phyloP scores from a whole-genome alignment of 2,888 invertebrate genomes.

The Ennomos fuscantarius region DNA sequence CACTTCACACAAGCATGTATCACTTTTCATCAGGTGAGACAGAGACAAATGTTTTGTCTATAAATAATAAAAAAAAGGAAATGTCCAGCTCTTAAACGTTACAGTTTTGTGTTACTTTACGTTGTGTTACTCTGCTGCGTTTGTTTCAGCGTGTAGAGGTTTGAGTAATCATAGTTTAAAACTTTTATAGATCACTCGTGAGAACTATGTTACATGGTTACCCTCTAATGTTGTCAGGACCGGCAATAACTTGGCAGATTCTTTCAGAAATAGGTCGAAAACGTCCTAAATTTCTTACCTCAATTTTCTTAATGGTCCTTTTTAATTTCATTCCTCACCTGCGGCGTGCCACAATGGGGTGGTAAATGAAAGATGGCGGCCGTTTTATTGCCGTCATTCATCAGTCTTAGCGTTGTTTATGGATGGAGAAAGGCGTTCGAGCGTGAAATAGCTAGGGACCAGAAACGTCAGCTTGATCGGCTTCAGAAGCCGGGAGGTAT shows the following conservation, averaged over 20 bases:
- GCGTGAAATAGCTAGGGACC: slow-evolving; percentile 40
- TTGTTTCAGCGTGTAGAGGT: too few species aligned
- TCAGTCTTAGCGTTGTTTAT: slow-evolving; percentile 49
- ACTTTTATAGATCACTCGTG: too few species aligned
- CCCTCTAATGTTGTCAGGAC: slow-evolving; percentile 13
- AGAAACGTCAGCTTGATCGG: slow-evolving; percentile 23
- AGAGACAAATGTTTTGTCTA: too few species aligned
- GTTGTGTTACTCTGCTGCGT: too few species aligned
- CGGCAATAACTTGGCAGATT: slow-evolving; percentile 20
- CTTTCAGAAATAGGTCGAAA: slow-evolving; percentile 9
- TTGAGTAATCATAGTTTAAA: too few species aligned
- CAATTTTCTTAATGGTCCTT: slow-evolving; percentile 39
- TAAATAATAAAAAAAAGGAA: too few species aligned
- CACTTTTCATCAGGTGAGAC: too few species aligned
- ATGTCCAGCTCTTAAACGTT: slow-evolving; percentile 1
- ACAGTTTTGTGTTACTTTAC: too few species aligned
- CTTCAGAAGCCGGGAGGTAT: neutral
- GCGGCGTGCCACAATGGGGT: slow-evolving; percentile 45
- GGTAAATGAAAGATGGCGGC: slow-evolving; percentile 48
- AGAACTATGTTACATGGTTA: too few species aligned
- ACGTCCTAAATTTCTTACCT: slow-evolving; percentile 22
- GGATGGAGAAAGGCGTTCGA: slow-evolving; percentile 37
- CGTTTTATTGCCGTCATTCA: slow-evolving; percentile 53
- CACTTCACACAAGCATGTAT: too few species aligned
- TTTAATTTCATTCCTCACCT: slow-evolving; percentile 51